Percentiles rank a stretch among this genome's conserved stretches.
phyloP scores from a whole-genome alignment of 2,797 vertebrate species.

The Atherinosoma microstoma region DNA sequence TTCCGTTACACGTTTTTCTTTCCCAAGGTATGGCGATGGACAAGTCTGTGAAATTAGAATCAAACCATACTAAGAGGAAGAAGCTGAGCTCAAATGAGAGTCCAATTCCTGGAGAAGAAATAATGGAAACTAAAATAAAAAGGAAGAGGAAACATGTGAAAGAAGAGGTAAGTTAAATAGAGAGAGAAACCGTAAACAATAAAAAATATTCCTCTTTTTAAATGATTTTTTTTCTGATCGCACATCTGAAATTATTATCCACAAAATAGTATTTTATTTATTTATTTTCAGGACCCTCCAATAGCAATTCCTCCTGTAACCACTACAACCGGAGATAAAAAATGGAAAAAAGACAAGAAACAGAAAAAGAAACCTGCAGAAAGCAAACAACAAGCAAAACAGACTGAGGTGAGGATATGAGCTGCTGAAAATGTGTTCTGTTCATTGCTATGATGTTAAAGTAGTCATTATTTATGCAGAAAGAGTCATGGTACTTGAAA shows the following conservation, averaged over 20 bases:
- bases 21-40: constrained; percentile 65
- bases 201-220: not conserved
- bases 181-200: not conserved
- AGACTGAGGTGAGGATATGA: constrained; percentile 51
- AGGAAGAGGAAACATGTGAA: constrained; percentile 64
- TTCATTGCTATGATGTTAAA: not conserved
- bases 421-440: not conserved
- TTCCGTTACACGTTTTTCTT: no score
- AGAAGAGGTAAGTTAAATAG: constrained; percentile 50
- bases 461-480: not conserved
- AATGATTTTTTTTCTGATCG: not conserved
- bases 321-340: constrained; percentile 16
- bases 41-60: constrained; percentile 44
- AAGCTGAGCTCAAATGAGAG: constrained; percentile 18
- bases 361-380: constrained; percentile 56
- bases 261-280: not conserved
- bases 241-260: not conserved
- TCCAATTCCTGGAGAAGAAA: constrained; percentile 18
- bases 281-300: constrained; percentile 43
- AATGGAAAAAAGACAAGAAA: constrained; percentile 58
- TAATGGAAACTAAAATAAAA: constrained; percentile 40
- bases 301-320: constrained; percentile 25
- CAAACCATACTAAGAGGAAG: constrained; percentile 49
- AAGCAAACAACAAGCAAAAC: constrained; percentile 8
- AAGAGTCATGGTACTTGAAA: not conserved